Base-by-base conservation (phyloP, 1,140 invertebrate species). In the Hylyphantes graminicola region DNA sequence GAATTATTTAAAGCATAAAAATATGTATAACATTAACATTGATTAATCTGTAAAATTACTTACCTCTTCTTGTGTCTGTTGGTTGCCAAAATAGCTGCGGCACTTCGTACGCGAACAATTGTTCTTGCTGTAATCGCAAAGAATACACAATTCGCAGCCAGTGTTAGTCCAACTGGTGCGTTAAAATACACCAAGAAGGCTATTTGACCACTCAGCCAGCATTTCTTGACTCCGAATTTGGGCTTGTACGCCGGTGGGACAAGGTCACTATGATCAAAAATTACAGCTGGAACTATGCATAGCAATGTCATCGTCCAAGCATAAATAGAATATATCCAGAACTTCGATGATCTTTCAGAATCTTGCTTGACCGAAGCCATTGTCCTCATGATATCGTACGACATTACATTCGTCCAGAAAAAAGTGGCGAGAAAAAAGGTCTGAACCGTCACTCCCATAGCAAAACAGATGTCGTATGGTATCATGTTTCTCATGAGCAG, bases 91-190 rank as follows among this genome's bases (percentile, higher is more conserved):
- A 75, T 80, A 3, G 72, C 17, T 11, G 89, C 87, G 73, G 50
- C 87, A 59, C 86, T 82, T 74, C 87, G 85, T 19, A 89, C 85
- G 78, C 85, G 73, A 53, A 87, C 78, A 21, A 90, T 87, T 51
- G 87, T 87, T 48, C 73, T 86, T 0, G 89, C 91, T 0, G 92
- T 93, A 82, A 93, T 86, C 4, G 90, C 64, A 87, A 92, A 93
- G 61, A 93, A 89, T 0, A 91, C 80, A 85, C 91, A 89, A 82
- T 93, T 93, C 11, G 10, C 83, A 3, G 87, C 21, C 9, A 90
- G 75, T 7, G 93, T 90, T 2, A 88, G 17, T n/a, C 85, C 86
- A 13, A 88, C 85, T 7, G 88, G 88, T 15, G 61, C 63, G 59
- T 86, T 87, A 48, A 87, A 86, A 19, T 87, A 87, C 8, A 87